Percentiles rank a stretch among this genome's conserved stretches.
phyloP scores from a whole-genome alignment of 2,113 vertebrate genomes.

The Cyanoramphus novaezelandiae region DNA sequence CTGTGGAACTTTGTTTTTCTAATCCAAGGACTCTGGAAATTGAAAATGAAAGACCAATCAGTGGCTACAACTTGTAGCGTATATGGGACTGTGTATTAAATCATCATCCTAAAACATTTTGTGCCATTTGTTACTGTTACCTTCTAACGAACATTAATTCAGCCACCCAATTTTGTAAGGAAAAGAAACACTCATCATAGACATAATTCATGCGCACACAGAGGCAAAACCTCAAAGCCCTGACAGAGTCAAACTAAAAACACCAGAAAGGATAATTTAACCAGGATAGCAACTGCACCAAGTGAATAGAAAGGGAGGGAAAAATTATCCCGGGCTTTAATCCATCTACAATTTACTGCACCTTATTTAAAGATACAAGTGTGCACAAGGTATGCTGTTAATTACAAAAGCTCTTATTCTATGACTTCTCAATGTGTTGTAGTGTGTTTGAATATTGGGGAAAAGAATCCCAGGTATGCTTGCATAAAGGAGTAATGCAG shows the following conservation, averaged over 20 bases:
- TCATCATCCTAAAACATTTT: not conserved
- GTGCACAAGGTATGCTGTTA: not conserved
- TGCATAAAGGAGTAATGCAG: not conserved
- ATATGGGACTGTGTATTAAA: not conserved
- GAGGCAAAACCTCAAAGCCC: not conserved
- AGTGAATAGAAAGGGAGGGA: not conserved
- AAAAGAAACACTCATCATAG: not conserved
- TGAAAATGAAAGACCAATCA: not conserved
- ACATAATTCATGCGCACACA: not conserved
- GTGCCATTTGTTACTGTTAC: not conserved
- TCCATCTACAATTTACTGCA: not conserved
- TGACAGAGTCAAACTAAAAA: constrained; percentile 30
- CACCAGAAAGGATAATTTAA: constrained; percentile 33
- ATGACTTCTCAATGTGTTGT: not conserved
- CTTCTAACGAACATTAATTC: constrained; percentile 23
- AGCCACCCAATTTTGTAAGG: not conserved
- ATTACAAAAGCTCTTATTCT: not conserved
- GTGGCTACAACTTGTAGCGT: not conserved
- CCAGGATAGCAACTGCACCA: not conserved
- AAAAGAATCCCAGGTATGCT: not conserved
- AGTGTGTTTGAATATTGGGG: not conserved
- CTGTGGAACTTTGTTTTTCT: not conserved
- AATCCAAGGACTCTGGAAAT: not conserved
- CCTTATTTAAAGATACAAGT: not conserved
- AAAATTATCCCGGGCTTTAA: not conserved